Conservation (phyloP, 2,113 vertebrate genomes). For the Synchiropus splendidus region DNA sequence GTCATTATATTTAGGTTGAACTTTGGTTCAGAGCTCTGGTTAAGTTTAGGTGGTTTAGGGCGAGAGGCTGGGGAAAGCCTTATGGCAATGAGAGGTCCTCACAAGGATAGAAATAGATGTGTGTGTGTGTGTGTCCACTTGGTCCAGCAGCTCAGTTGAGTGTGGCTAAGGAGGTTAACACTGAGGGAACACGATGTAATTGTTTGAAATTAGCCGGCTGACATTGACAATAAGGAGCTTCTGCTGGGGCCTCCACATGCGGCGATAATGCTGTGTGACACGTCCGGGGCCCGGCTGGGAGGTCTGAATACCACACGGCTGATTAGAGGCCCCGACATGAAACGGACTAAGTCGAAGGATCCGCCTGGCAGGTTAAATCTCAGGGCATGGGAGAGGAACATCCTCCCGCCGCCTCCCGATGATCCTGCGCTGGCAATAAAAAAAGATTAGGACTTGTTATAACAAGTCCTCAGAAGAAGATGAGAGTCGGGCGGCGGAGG, state of each 20-base stretch:
- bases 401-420: slow-evolving; percentile 9
- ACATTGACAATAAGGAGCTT: slow-evolving; percentile 60
- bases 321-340: slow-evolving; percentile 64
- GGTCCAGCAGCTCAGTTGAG: slow-evolving; percentile 25
- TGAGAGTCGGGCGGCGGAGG: slow-evolving; percentile 7
- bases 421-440: slow-evolving; percentile 12
- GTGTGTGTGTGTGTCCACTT: not conserved
- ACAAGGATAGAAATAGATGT: too few species aligned
- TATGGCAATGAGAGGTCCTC: too few species aligned
- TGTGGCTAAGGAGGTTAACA: slow-evolving; percentile 22
- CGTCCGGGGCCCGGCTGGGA: slow-evolving; percentile 40
- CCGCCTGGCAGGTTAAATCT: slow-evolving; percentile 44
- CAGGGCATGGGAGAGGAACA: slow-evolving; percentile 54
- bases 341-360: slow-evolving; percentile 53
- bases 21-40: too few species aligned
- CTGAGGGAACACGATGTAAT: slow-evolving; percentile 43
- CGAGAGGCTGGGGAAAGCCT: too few species aligned
- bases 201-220: slow-evolving; percentile 58
- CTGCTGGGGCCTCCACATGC: slow-evolving; percentile 27
- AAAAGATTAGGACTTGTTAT: slow-evolving; percentile 22
- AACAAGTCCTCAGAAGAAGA: slow-evolving; percentile 1
- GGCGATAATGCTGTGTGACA: slow-evolving; percentile 45
- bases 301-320: slow-evolving; percentile 60
- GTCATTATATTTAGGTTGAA: too few species aligned
- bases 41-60: too few species aligned